Evolutionary conservation across 2,888 invertebrate genomes (phyloP), one percentile per base, ranked within the genome.

Genomic region (Apamea sordens): DNA sequence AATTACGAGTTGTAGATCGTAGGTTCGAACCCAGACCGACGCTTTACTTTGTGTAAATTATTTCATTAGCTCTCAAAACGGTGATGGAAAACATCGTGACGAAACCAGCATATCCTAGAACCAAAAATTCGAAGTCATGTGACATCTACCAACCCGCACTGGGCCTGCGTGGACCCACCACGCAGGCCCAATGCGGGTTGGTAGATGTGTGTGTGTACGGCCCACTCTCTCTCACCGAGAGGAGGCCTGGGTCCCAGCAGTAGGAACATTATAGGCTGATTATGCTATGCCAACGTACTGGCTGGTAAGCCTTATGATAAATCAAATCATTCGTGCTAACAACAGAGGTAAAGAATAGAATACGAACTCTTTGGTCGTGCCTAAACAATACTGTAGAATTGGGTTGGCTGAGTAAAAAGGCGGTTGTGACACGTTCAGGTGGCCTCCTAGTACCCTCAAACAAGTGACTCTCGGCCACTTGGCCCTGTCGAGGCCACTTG

Each of bases 391-490:
- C 92, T 92, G 89, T 89, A 90, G 89, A 92, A 90, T 90, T 91
- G 86, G 90, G 90, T 90, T 90, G 89, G 88, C 90, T 86, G 80
- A 79, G 75, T 92, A 92, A 93, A 94, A 94, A 91, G 90, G 86
- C 90, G 82, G 88, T 89, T 84, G 91, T 74, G 92, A 93, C 93
- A 93, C 92, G 92, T 92, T 93, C 94, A 94, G 93, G 93, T 94
- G 92, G 93, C 89, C 86, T 80, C 82, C 82, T 79, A 88, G 89
- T 86, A 88, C 86, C 86, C 86, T 88, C 82, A 87, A 86, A 86
- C 85, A 88, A 90, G 88, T 85, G 90, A 86, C 90, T 89, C 89
- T 87, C 87, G 88, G 89, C 90, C 89, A 91, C 91, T 89, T 73
- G 79, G 80, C 90, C 87, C 86, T 87, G 88, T 93, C 85, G 82